These are phyloP conservation scores for Macaria notata DNA, from an alignment of 2,888 invertebrate genomes.

Conservation along the genomic window DNA sequence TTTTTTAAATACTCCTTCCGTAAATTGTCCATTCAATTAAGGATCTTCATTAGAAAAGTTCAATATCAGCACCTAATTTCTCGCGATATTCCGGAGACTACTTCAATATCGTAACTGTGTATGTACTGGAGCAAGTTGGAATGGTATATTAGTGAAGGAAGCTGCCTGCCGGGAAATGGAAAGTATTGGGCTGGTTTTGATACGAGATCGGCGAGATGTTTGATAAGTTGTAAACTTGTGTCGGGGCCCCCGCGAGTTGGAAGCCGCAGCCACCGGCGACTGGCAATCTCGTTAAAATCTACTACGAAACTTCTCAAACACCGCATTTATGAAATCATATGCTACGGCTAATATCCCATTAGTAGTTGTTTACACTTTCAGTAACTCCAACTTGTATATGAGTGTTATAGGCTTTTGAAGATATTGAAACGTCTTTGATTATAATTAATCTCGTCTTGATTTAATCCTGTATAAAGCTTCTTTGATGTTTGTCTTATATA, in stretches of 20 bases:
- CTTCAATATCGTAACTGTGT: too few species aligned
- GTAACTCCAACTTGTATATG: constrained; percentile 22
- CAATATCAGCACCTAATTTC: constrained; percentile 1
- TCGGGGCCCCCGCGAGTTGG: constrained; percentile 65
- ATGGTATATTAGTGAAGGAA: too few species aligned
- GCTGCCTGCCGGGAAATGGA: constrained; percentile 25
- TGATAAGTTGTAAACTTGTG: constrained; percentile 77
- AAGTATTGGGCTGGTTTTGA: constrained; percentile 59
- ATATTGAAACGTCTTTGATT: constrained; percentile 14
- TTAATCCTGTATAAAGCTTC: too few species aligned
- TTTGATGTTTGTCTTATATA: too few species aligned
- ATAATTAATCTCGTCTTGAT: neutral
- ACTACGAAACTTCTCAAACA: constrained; percentile 63
- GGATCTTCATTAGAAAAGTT: constrained; percentile 6
- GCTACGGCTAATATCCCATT: constrained; percentile 54
- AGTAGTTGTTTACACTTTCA: constrained; percentile 43
- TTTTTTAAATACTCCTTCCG: constrained; percentile 16
- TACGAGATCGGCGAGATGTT: constrained; percentile 65
- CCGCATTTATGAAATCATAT: constrained; percentile 66
- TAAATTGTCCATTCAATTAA: constrained; percentile 19
- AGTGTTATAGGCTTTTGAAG: constrained; percentile 20
- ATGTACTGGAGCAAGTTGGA: too few species aligned
- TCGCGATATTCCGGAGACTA: neutral
- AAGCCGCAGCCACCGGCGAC: constrained; percentile 59
- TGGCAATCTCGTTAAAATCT: constrained; percentile 79